A percentile compares a stretch with the other conserved stretches of the same genome.
Evolutionary conservation across 2,888 invertebrate species (phyloP).

Genomic region (Timema podura): DNA sequence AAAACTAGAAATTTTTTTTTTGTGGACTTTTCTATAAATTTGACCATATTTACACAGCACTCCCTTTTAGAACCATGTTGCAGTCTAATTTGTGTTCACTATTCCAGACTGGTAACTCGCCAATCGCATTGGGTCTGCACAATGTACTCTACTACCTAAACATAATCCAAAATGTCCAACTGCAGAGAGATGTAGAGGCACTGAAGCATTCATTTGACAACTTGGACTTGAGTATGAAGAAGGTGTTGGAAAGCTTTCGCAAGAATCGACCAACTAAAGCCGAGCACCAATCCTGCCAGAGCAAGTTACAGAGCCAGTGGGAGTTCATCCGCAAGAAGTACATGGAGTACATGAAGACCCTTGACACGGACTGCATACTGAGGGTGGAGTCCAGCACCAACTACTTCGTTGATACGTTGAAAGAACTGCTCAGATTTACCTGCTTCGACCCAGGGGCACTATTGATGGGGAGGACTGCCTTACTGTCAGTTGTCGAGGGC

Average conservation of each 20-base stretch:
- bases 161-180: conserved; percentile 58
- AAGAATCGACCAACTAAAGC: conserved; percentile 57
- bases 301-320: conserved; percentile 59
- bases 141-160: conserved; percentile 60
- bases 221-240: conserved; percentile 64
- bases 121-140: conserved; percentile 56
- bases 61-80: too few species aligned
- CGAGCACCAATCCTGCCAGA: conserved; percentile 53
- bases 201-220: conserved; percentile 69
- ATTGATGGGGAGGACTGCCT: conserved; percentile 46
- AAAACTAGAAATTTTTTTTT: too few species aligned
- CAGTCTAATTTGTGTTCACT: too few species aligned
- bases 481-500: conserved; percentile 51
- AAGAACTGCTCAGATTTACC: conserved; percentile 51
- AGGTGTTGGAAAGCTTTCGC: conserved; percentile 64
- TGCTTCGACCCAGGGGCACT: conserved; percentile 49
- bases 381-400: conserved; percentile 60
- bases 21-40: too few species aligned
- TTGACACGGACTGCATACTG: conserved; percentile 52
- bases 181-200: conserved; percentile 69
- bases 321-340: conserved; percentile 63
- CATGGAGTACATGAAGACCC: conserved; percentile 55
- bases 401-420: conserved; percentile 55
- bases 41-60: too few species aligned
- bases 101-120: conserved; percentile 44